A percentile compares a stretch with the other conserved stretches of the same genome.
These are phyloP conservation scores for Decapterus maruadsi DNA, from an alignment of 2,797 vertebrate genomes.

Conservation along the genomic window DNA sequence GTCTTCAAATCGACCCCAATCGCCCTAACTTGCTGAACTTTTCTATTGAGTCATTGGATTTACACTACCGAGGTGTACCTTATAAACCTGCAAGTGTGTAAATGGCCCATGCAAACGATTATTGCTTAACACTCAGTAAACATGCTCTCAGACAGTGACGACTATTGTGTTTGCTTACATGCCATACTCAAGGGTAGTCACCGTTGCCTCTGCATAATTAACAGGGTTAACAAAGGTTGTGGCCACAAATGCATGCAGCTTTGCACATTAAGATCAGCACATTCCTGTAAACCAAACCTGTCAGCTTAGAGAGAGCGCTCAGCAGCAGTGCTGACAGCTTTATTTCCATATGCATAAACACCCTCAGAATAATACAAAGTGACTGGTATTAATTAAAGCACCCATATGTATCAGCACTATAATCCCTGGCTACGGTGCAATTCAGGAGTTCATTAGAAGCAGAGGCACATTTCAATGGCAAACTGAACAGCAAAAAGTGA, in stretches of 20 bases:
- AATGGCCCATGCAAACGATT: not conserved
- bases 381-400: conserved; percentile 65
- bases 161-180: conserved; percentile 41
- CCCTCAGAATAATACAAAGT: conserved; percentile 56
- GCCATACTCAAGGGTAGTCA: conserved; percentile 43
- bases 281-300: conserved; percentile 50
- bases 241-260: conserved; percentile 43
- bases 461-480: conserved; percentile 17
- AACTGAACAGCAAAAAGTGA: conserved; percentile 34
- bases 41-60: not conserved
- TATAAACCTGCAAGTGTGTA: not conserved
- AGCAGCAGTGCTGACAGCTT: conserved; percentile 47
- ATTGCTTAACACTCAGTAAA: conserved; percentile 19
- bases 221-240: conserved; percentile 52
- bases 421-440: conserved; percentile 29
- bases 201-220: conserved; percentile 47
- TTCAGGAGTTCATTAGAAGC: conserved; percentile 39
- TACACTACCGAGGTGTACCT: not conserved
- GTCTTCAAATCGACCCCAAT: not conserved
- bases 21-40: not conserved
- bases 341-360: conserved; percentile 67
- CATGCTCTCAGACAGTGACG: conserved; percentile 18
- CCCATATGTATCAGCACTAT: conserved; percentile 35
- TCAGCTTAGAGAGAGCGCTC: conserved; percentile 56
- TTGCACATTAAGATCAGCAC: conserved; percentile 58